Conservation (phyloP, 2,113 vertebrate genomes). For the Quiscalus mexicanus region DNA sequence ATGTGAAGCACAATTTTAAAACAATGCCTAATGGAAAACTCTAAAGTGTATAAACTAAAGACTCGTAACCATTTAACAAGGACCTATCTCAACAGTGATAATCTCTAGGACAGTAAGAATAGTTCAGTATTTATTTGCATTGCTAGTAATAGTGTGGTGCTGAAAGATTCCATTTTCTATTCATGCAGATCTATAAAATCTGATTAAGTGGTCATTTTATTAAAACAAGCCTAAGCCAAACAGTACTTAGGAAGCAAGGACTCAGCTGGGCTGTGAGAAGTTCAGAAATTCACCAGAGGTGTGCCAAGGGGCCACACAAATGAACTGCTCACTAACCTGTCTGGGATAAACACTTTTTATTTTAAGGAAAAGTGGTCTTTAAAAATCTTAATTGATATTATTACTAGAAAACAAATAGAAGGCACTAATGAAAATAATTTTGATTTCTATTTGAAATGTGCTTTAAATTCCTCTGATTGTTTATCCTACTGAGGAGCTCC, state of each 20-base stretch:
- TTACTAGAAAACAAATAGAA: background rate
- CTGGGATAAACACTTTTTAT: background rate
- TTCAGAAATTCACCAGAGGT: accelerated
- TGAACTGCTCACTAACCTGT: background rate
- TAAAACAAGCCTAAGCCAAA: background rate
- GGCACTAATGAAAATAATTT: background rate
- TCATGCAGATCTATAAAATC: background rate
- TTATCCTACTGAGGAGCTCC: background rate
- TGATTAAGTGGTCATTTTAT: background rate
- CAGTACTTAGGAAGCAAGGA: background rate
- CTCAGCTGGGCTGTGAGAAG: background rate
- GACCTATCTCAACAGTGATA: background rate
- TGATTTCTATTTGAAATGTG: background rate
- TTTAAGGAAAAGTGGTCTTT: background rate
- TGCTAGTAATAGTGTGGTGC: background rate
- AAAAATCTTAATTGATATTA: background rate
- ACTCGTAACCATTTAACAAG: background rate
- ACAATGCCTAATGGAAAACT: background rate
- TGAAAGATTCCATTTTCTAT: background rate
- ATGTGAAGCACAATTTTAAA: background rate
- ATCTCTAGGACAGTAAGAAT: background rate
- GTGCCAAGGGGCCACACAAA: background rate
- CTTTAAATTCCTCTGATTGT: background rate
- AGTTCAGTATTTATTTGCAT: background rate
- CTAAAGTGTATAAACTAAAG: background rate